A percentile compares a stretch with the other conserved stretches of the same genome.
These are phyloP conservation scores for Bubalus kerabau DNA, from an alignment of 2,113 vertebrate genomes.

Conservation along the genomic window DNA sequence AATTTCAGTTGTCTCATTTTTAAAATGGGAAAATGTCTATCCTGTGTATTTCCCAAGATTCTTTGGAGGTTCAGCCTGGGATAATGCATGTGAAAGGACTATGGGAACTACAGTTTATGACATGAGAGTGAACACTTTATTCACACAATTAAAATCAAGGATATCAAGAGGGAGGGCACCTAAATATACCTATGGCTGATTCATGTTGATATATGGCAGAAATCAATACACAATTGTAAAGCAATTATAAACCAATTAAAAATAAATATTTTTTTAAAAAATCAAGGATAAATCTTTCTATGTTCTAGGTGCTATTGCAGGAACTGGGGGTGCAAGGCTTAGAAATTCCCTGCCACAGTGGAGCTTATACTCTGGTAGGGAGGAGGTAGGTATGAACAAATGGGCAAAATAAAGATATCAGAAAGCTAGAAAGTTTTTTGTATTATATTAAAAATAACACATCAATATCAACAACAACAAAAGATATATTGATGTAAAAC, in stretches of 20 bases:
- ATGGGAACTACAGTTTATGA: background rate
- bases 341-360: background rate
- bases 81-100: background rate
- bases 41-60: background rate
- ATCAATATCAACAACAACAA: background rate
- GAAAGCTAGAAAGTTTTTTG: background rate
- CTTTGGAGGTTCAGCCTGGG: background rate
- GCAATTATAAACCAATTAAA: background rate
- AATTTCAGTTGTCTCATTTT: background rate
- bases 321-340: background rate
- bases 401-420: background rate
- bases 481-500: background rate
- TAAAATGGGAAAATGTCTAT: background rate
- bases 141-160: background rate
- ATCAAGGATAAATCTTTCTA: background rate
- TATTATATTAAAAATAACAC: background rate
- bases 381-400: background rate
- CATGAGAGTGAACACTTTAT: background rate
- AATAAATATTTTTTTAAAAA: background rate
- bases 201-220: background rate
- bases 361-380: background rate
- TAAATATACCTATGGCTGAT: background rate
- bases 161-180: background rate
- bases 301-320: background rate
- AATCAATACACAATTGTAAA: background rate